Percentiles rank a stretch among this genome's conserved stretches.
Conservation (phyloP, 2,888 invertebrate species). For the Lithophane ornitopus region DNA sequence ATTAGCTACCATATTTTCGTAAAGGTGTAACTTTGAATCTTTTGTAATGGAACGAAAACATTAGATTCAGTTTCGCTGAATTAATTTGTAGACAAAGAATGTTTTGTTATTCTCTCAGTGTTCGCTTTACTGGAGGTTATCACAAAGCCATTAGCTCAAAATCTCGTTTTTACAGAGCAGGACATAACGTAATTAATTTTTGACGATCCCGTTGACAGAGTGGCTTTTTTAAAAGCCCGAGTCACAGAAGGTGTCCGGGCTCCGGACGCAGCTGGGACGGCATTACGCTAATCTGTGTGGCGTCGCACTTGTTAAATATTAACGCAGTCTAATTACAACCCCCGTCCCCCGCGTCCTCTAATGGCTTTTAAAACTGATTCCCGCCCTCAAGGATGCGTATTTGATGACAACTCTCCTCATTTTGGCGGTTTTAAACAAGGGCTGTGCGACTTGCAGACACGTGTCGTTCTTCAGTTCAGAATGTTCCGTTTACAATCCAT, state of each 20-base stretch:
- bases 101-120: slow-evolving; percentile 29
- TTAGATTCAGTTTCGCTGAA: slow-evolving; percentile 23
- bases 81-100: slow-evolving; percentile 22
- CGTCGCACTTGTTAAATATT: slow-evolving; percentile 90
- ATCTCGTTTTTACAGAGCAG: slow-evolving; percentile 74
- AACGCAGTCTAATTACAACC: slow-evolving; percentile 89
- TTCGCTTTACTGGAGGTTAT: slow-evolving; percentile 62
- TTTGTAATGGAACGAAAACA: slow-evolving; percentile 76
- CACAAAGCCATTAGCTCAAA: slow-evolving; percentile 80
- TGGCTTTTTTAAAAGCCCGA: slow-evolving; percentile 84
- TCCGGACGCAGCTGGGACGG: slow-evolving; percentile 84
- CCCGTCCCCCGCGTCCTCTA: slow-evolving; percentile 82
- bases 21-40: slow-evolving; percentile 59
- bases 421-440: slow-evolving; percentile 76
- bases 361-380: slow-evolving; percentile 91
- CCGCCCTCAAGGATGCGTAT: slow-evolving; percentile 89
- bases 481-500: slow-evolving; percentile 49
- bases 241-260: slow-evolving; percentile 83
- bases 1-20: slow-evolving; percentile 63
- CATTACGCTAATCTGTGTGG: slow-evolving; percentile 85
- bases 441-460: slow-evolving; percentile 63
- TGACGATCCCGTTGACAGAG: slow-evolving; percentile 83
- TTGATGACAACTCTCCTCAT: slow-evolving; percentile 89
- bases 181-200: slow-evolving; percentile 85
- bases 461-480: slow-evolving; percentile 56